Percentiles rank a stretch among this genome's conserved stretches.
These are phyloP conservation scores for Ariolimax columbianus DNA, from an alignment of 2,888 invertebrate genomes.

Conservation along the genomic window DNA sequence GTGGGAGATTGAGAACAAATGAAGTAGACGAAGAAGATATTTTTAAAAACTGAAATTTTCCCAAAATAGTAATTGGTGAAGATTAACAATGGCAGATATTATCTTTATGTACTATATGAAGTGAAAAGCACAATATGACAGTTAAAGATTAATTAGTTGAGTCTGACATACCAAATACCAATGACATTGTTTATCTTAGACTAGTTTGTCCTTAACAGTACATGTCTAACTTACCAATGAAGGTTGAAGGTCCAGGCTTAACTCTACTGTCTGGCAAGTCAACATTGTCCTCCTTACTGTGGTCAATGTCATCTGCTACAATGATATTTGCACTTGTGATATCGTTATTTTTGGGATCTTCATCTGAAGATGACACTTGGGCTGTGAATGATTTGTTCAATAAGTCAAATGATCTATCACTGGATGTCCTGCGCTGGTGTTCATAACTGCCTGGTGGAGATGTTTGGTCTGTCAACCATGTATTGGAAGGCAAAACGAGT, in stretches of 20 bases:
- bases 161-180: too few species aligned
- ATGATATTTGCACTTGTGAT: background rate
- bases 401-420: background rate
- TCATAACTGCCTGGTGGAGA: background rate
- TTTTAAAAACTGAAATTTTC: too few species aligned
- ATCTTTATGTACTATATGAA: too few species aligned
- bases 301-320: background rate
- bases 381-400: background rate
- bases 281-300: background rate
- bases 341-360: background rate
- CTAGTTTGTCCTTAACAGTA: background rate
- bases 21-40: too few species aligned
- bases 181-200: background rate
- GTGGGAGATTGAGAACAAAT: too few species aligned
- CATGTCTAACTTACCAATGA: background rate
- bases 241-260: background rate
- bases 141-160: too few species aligned
- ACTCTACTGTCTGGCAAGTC: background rate
- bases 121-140: too few species aligned
- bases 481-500: background rate
- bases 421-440: background rate
- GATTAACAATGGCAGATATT: too few species aligned
- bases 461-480: background rate
- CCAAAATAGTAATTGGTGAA: too few species aligned
- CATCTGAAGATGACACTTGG: background rate